Evolutionary conservation across 2,888 invertebrate species (phyloP).

Genomic region (Dugesia japonica): DNA sequence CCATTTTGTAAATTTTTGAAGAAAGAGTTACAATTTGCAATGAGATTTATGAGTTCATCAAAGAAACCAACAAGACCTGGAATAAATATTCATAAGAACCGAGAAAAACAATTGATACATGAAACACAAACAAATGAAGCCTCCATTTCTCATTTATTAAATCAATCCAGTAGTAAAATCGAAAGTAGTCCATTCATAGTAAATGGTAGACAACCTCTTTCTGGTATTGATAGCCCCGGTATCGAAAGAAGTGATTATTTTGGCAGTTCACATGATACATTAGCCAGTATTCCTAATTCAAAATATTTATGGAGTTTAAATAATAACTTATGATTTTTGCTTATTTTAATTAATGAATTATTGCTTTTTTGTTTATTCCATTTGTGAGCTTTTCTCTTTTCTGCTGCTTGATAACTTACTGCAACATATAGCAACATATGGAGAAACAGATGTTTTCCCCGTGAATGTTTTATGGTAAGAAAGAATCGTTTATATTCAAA

Average conservation of each 20-base stretch:
- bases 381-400: too few species aligned
- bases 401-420: too few species aligned
- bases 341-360: too few species aligned
- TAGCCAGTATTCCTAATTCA: not conserved
- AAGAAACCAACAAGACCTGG: not conserved
- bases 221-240: not conserved
- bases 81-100: not conserved
- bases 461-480: too few species aligned
- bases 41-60: not conserved
- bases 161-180: not conserved
- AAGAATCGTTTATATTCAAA: too few species aligned
- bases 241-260: not conserved
- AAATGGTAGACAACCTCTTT: not conserved
- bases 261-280: not conserved
- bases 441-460: too few species aligned
- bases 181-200: not conserved
- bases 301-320: constrained; percentile 10
- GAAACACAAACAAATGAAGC: not conserved
- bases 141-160: not conserved
- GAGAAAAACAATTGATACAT: not conserved
- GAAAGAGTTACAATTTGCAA: constrained; percentile 3
- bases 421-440: too few species aligned
- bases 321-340: too few species aligned
- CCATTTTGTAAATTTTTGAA: not conserved
- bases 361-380: too few species aligned